Evolutionary conservation across 2,888 invertebrate genomes (phyloP).

Genomic region (Celastrina argiolus): DNA sequence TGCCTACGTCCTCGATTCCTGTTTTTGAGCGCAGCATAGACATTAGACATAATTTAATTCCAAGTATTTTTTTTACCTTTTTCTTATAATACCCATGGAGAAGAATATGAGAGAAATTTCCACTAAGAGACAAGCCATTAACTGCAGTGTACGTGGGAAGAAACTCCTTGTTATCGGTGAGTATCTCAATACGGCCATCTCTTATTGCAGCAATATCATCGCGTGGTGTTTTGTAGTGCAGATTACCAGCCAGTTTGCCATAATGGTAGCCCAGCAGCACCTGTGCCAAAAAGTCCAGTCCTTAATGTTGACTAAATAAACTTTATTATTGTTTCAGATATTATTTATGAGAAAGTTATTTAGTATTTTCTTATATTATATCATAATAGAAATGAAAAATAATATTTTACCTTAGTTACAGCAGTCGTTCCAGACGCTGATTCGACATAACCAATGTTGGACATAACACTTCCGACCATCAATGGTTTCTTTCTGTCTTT

Average conservation of each 20-base stretch:
- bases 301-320: too few species aligned
- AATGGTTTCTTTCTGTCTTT: slow-evolving; percentile 61
- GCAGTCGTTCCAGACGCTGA: slow-evolving; percentile 35
- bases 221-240: too few species aligned
- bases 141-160: slow-evolving; percentile 12
- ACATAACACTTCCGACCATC: too few species aligned
- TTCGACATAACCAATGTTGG: slow-evolving; percentile 46
- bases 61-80: too few species aligned
- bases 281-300: too few species aligned
- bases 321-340: too few species aligned
- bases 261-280: slow-evolving; percentile 25
- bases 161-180: neutral
- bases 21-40: too few species aligned
- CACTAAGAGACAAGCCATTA: neutral
- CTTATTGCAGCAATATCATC: slow-evolving; percentile 21
- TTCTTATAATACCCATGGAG: slow-evolving; percentile 14
- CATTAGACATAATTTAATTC: too few species aligned
- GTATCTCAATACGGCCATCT: slow-evolving; percentile 21
- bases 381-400: too few species aligned
- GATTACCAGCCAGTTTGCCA: slow-evolving; percentile 24
- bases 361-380: too few species aligned
- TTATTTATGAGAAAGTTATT: too few species aligned
- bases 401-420: slow-evolving; percentile 22
- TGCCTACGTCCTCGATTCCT: too few species aligned
- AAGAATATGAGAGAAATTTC: slow-evolving; percentile 17